These are phyloP conservation scores for Calameuta idolon DNA, from an alignment of 2,888 invertebrate species.

Conservation along the genomic window DNA sequence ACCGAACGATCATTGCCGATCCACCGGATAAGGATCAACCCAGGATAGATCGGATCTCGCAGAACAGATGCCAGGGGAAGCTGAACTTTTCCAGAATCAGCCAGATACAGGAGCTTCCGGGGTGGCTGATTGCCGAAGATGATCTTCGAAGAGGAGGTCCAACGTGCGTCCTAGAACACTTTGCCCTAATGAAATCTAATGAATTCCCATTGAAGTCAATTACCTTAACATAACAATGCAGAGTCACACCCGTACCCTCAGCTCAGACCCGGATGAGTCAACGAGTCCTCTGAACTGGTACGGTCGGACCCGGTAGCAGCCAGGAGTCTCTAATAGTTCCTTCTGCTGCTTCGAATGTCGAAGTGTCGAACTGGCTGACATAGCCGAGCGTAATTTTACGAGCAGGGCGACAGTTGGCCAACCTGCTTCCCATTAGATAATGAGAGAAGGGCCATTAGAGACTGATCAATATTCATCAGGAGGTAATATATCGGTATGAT, in stretches of 20 bases:
- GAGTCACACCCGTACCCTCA: slow-evolving; percentile 9
- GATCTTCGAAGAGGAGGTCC: background rate
- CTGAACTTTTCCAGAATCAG: background rate
- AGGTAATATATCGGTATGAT: slow-evolving; percentile 33
- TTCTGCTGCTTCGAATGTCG: slow-evolving; percentile 1
- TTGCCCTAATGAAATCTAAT: slow-evolving; percentile 12
- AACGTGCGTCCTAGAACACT: background rate
- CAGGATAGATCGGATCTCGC: background rate
- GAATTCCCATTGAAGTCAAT: slow-evolving; percentile 44
- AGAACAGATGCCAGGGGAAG: background rate
- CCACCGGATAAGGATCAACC: background rate
- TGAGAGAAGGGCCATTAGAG: slow-evolving; percentile 42
- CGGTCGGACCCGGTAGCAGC: slow-evolving; percentile 13
- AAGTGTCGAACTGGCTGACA: slow-evolving; percentile 23
- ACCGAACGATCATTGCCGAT: background rate
- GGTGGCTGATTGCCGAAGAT: background rate
- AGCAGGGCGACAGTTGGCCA: slow-evolving; percentile 23
- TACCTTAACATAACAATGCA: slow-evolving; percentile 19
- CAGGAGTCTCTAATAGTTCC: slow-evolving; percentile 28
- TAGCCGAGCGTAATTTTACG: slow-evolving; percentile 30
- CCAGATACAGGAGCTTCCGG: background rate
- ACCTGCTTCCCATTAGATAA: slow-evolving; percentile 42
- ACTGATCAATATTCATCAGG: slow-evolving; percentile 39
- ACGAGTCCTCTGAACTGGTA: slow-evolving; percentile 33
- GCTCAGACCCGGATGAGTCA: slow-evolving; percentile 37